Percentiles rank a stretch among this genome's conserved stretches.
phyloP scores from a whole-genome alignment of 92 coral and sea anemone species.

The Porites evermanni region DNA sequence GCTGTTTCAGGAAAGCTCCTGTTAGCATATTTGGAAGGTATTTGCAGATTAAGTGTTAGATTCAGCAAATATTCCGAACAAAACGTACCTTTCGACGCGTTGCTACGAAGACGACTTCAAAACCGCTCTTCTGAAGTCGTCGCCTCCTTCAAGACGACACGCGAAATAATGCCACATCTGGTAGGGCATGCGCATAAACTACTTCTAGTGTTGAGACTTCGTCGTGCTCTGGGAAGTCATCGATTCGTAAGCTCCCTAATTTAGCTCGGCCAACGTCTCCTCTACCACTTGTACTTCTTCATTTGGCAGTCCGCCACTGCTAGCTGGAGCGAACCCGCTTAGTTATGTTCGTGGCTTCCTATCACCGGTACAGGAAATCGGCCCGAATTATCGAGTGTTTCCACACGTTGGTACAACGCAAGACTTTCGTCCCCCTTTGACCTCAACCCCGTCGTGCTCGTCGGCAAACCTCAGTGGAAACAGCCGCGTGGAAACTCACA shows the following conservation, averaged over 20 bases:
- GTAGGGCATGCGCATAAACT: background rate
- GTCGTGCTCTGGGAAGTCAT: too few relatives aligned
- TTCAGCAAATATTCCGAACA: too few relatives aligned
- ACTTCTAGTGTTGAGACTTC: too few relatives aligned
- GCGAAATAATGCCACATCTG: background rate
- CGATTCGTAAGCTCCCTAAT: background rate
- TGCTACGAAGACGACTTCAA: background rate
- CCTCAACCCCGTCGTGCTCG: constrained; percentile 31
- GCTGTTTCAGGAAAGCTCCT: background rate
- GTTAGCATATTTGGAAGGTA: background rate
- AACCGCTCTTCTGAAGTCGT: background rate
- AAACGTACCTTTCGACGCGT: background rate
- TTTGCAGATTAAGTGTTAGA: background rate
- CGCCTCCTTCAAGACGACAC: background rate
- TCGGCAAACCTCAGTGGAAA: constrained; percentile 27
- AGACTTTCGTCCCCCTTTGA: constrained; percentile 36
- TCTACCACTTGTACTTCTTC: constrained; percentile 44
- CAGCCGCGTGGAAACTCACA: constrained; percentile 24
- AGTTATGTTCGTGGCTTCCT: constrained; percentile 21
- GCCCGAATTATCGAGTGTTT: constrained; percentile 23
- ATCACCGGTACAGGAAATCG: too few relatives aligned
- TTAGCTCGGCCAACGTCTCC: constrained; percentile 16
- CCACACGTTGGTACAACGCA: constrained; percentile 37
- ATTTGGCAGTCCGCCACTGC: constrained; percentile 37
- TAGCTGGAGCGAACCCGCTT: constrained; percentile 37